A percentile compares a stretch with the other conserved stretches of the same genome.
Evolutionary conservation across 1,140 invertebrate species (phyloP).

Genomic region (Thaumatotibia leucotreta): DNA sequence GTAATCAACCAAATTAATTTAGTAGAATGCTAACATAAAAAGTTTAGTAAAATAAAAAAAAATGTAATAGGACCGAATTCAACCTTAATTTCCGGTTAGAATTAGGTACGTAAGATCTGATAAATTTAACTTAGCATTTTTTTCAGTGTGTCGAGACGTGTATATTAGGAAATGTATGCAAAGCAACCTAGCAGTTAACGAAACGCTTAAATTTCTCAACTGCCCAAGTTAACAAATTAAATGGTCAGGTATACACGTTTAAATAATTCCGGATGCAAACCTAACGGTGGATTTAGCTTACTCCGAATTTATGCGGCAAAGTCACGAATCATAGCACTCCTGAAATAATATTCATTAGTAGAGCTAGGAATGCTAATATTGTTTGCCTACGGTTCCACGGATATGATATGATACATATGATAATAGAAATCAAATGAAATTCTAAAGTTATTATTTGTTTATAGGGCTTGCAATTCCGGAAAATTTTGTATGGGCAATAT

Average conservation of each 20-base stretch:
- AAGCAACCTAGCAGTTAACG: neutral
- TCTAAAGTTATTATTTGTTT: neutral
- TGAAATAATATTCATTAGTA: constrained; percentile 6
- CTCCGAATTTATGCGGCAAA: constrained; percentile 1
- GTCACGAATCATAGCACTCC: constrained; percentile 2
- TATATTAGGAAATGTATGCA: neutral
- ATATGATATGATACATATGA: neutral
- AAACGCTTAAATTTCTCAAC: neutral
- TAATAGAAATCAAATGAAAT: neutral
- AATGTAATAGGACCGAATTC: no score
- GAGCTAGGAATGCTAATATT: neutral
- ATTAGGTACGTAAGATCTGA: no score
- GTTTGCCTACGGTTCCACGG: neutral
- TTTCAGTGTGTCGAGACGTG: no score
- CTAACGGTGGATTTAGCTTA: neutral
- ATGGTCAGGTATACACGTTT: neutral
- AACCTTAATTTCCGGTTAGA: no score
- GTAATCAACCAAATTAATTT: no score
- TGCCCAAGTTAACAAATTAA: neutral
- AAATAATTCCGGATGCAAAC: neutral
- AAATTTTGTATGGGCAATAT: no score
- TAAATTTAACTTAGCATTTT: no score
- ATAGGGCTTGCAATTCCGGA: no score
- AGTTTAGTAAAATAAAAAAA: no score
- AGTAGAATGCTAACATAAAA: no score